Conservation (phyloP, 2,888 invertebrate species). For the Craniophora ligustri region DNA sequence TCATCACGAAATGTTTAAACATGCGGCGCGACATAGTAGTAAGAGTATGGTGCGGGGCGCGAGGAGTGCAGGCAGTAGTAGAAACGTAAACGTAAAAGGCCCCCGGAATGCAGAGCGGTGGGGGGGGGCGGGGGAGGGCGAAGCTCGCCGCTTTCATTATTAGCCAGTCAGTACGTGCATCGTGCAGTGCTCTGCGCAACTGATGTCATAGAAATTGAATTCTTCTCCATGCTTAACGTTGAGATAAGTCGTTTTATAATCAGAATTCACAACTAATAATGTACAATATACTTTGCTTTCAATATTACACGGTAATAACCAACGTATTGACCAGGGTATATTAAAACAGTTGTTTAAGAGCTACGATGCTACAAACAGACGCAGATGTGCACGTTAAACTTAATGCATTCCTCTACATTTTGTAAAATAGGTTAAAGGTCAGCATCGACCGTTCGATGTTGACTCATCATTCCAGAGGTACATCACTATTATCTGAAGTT, state of each 20-base stretch:
- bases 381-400: no score
- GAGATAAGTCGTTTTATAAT: no score
- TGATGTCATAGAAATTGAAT: not conserved
- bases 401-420: not conserved
- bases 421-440: not conserved
- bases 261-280: no score
- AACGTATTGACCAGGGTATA: no score
- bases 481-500: conserved; percentile 66
- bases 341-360: no score
- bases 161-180: conserved; percentile 59
- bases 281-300: no score
- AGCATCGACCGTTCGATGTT: not conserved
- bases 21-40: conserved; percentile 60
- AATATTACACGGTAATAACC: not conserved
- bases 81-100: conserved; percentile 80
- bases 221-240: conserved; percentile 19
- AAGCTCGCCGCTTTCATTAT: conserved; percentile 72
- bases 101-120: conserved; percentile 57
- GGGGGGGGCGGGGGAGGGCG: conserved; percentile 32
- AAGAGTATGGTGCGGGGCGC: conserved; percentile 63
- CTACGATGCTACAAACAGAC: no score
- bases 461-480: conserved; percentile 10
- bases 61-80: conserved; percentile 74
- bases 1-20: conserved; percentile 8
- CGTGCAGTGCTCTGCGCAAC: not conserved